Conservation (phyloP, 2,113 vertebrate species). For the Archilochus colubris region DNA sequence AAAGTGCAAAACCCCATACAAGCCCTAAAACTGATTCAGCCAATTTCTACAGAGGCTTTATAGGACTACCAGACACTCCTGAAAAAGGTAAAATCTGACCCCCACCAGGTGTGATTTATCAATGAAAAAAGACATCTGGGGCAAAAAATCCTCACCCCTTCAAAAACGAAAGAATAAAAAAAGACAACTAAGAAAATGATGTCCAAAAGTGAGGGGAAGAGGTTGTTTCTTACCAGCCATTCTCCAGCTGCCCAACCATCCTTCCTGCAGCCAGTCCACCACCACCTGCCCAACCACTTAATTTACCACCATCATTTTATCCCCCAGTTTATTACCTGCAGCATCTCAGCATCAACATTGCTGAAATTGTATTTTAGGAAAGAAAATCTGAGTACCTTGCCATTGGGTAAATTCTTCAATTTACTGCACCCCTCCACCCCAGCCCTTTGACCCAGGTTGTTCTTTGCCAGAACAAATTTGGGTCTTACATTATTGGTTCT, state of each 20-base stretch:
- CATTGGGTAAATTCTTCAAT: slow-evolving; percentile 15
- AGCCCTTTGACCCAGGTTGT: background rate
- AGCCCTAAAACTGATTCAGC: background rate
- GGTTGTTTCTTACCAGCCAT: background rate
- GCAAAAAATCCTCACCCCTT: background rate
- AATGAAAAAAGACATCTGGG: background rate
- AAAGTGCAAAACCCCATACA: background rate
- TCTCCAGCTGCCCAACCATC: background rate
- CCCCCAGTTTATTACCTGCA: background rate
- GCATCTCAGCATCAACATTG: background rate
- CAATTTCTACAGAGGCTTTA: background rate
- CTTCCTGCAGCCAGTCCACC: background rate
- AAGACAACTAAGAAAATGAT: background rate
- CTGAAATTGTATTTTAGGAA: background rate
- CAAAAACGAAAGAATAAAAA: background rate
- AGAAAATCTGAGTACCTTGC: background rate
- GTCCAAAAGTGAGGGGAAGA: background rate
- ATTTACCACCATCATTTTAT: background rate
- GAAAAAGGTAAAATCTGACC: background rate
- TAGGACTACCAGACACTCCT: background rate
- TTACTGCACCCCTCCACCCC: background rate
- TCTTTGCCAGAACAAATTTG: slow-evolving; percentile 44
- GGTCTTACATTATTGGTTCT: slow-evolving; percentile 13
- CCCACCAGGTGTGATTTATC: background rate
- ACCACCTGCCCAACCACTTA: background rate